Evolutionary conservation across 2,113 vertebrate genomes (phyloP).

Genomic region (Bos indicus): DNA sequence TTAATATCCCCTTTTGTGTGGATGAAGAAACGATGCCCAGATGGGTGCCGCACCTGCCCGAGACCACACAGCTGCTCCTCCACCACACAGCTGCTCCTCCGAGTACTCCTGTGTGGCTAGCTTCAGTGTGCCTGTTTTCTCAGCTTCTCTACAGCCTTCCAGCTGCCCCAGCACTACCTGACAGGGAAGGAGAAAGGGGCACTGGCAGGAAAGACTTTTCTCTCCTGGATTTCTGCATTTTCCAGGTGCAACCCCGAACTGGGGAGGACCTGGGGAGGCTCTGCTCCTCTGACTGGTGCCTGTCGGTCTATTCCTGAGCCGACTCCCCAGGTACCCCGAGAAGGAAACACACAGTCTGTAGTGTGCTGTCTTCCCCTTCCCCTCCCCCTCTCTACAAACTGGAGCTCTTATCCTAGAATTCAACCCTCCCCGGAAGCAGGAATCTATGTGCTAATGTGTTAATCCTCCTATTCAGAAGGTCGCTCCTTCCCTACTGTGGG

Average conservation of each 20-base stretch:
- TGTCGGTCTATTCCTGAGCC: background rate
- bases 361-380: background rate
- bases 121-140: background rate
- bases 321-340: background rate
- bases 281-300: background rate
- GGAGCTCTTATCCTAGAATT: slow-evolving; percentile 57
- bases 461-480: slow-evolving; percentile 74
- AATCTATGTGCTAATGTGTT: slow-evolving; percentile 75
- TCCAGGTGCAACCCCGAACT: background rate
- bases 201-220: background rate
- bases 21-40: background rate
- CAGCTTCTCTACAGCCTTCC: background rate
- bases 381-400: background rate
- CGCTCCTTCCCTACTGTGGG: slow-evolving; percentile 68
- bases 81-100: background rate
- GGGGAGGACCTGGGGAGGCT: background rate
- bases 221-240: background rate
- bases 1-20: background rate
- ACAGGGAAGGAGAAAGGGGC: background rate
- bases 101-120: background rate
- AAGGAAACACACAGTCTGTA: slow-evolving; percentile 18
- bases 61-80: background rate
- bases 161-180: background rate
- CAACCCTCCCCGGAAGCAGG: slow-evolving; percentile 63
- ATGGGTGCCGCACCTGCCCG: background rate